A percentile compares a stretch with the other conserved stretches of the same genome.
Evolutionary conservation across 2,888 invertebrate species (phyloP).

Genomic region (Parnassius apollo): DNA sequence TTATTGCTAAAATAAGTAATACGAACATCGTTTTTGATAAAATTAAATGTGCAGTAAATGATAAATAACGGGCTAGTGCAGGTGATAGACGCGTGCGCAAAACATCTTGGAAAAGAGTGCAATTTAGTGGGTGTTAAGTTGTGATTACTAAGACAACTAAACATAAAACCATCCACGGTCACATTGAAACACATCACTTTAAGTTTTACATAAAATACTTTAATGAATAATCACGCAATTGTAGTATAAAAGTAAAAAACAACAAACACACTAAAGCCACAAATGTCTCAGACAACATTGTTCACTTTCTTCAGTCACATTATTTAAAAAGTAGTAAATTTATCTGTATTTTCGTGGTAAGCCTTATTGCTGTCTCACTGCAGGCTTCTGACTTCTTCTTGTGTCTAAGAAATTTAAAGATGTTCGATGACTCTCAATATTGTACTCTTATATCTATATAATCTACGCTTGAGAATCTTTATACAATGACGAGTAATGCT

Average conservation of each 20-base stretch:
- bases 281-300: background rate
- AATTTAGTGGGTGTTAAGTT: background rate
- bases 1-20: too few relatives aligned
- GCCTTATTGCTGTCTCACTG: too few relatives aligned
- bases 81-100: conserved; percentile 21
- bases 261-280: background rate
- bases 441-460: too few relatives aligned
- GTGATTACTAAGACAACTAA: background rate
- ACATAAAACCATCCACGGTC: background rate
- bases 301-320: too few relatives aligned
- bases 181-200: conserved; percentile 16
- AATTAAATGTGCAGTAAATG: conserved; percentile 7
- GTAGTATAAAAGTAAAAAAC: conserved; percentile 18
- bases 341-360: too few relatives aligned
- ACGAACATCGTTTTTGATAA: too few relatives aligned
- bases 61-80: conserved; percentile 24
- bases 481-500: too few relatives aligned
- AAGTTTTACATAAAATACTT: conserved; percentile 10
- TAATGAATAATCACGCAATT: conserved; percentile 10
- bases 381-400: too few relatives aligned
- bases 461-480: too few relatives aligned
- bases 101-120: conserved; percentile 6
- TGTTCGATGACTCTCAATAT: too few relatives aligned
- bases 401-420: too few relatives aligned
- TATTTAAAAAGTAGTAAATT: too few relatives aligned